Evolutionary conservation across 1,140 invertebrate genomes (phyloP), one percentile per base, ranked within the genome.

Genomic region (Fragariocoptes setiger): DNA sequence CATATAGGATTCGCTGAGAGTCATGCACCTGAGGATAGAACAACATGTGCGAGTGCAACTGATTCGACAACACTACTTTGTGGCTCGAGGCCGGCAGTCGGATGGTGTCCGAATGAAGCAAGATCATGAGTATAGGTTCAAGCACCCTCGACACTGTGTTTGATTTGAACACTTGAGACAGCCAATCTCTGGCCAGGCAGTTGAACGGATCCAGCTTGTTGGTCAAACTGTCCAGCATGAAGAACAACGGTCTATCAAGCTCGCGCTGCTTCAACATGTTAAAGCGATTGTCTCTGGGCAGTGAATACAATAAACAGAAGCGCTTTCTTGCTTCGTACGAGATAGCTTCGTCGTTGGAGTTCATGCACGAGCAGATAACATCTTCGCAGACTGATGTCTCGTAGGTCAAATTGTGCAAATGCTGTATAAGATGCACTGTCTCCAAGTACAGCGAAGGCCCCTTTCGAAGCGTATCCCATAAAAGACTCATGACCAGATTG

Each of bases 21-120:
- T 83, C 78, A 49, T 76, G 78, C 15, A 75, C 67, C 46, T 74
- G 72, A 45, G 69, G 67, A 49, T 83, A 83, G 0, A 83, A 60
- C 16, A 80, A 62, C 52, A 82, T 65, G 53, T 82, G 76, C 19
- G 74, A 74, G 53, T 82, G 76, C 36, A 78, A 66, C 18, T 72
- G 69, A 52, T 77, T 45, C 1, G 44, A 17, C 8, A 37, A 41
- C 8, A 41, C 21, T 4, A 39, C 35, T 38, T 41, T 41, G 12
- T 16, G 19, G 16, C 17, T 37, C 73, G 4, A 76, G 14, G 19
- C 19, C 37, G 2, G 19, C 2, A 21, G n/a, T 19, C 80, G 65
- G 41, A 75, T 72, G 0, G 79, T 83, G 37, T 71, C 72, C 12
- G 75, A 68, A 48, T 77, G 69, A 1, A 86, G 58, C 2, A 88